Conservation (phyloP, 2,888 invertebrate genomes). For the Polylopha cassiicola region DNA sequence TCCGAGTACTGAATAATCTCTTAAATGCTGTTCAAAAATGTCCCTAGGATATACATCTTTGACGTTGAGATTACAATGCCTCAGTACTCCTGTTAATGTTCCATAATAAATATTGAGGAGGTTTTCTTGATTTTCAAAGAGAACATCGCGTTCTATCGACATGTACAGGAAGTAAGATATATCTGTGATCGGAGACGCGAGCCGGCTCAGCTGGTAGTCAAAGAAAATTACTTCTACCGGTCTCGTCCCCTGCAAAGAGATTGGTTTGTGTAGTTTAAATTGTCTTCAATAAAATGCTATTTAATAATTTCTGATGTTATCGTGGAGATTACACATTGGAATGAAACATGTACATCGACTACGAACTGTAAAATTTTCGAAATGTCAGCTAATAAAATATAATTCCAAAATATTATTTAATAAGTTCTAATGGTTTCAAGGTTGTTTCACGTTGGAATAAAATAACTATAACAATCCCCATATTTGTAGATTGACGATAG, state of each 20-base stretch:
- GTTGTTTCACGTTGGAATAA: too few relatives aligned
- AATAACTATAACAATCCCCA: too few relatives aligned
- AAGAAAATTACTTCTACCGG: constrained; percentile 52
- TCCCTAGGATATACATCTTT: constrained; percentile 44
- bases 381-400: too few relatives aligned
- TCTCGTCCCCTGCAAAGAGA: constrained; percentile 49
- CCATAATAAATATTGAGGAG: constrained; percentile 51
- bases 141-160: constrained; percentile 47
- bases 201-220: constrained; percentile 51
- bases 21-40: constrained; percentile 47
- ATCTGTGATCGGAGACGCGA: constrained; percentile 55
- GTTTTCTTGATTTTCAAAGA: constrained; percentile 42
- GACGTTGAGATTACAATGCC: constrained; percentile 47
- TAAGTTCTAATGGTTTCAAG: too few relatives aligned
- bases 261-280: too few relatives aligned
- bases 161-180: constrained; percentile 57
- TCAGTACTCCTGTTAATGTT: constrained; percentile 50
- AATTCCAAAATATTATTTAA: too few relatives aligned
- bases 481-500: too few relatives aligned
- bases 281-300: too few relatives aligned
- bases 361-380: too few relatives aligned
- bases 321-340: too few relatives aligned
- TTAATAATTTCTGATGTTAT: too few relatives aligned
- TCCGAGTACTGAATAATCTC: constrained; percentile 51
- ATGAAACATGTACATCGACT: too few relatives aligned